A percentile compares a stretch with the other conserved stretches of the same genome.
phyloP scores from a whole-genome alignment of 2,113 vertebrate species.

The Dolichotis patagonum region DNA sequence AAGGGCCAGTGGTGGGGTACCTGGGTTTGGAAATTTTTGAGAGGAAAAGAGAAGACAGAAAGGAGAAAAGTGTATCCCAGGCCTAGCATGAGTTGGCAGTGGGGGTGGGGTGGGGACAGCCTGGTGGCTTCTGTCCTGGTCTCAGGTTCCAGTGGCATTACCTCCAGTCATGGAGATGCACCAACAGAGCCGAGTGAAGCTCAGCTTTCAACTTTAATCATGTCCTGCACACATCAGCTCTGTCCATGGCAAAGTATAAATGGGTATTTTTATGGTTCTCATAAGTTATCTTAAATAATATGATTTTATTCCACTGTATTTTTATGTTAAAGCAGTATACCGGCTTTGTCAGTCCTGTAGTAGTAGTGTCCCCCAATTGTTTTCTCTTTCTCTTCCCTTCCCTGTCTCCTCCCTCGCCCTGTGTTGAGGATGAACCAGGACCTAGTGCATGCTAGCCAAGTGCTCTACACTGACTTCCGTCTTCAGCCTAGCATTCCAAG shows the following conservation, averaged over 20 bases:
- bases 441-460: neutral
- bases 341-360: neutral
- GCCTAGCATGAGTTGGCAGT: neutral
- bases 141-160: neutral
- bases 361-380: neutral
- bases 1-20: neutral
- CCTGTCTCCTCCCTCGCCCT: neutral
- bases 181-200: neutral
- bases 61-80: neutral
- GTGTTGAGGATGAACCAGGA: neutral
- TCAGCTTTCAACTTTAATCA: neutral
- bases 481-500: neutral
- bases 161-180: neutral
- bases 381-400: neutral
- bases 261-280: neutral
- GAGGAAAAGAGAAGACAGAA: conserved; percentile 16
- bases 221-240: neutral
- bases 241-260: neutral
- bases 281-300: neutral
- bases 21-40: conserved; percentile 40
- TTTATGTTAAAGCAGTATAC: neutral
- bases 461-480: neutral
- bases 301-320: neutral
- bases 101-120: neutral
- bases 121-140: neutral